A percentile compares a stretch with the other conserved stretches of the same genome.
phyloP scores from a whole-genome alignment of 2,888 invertebrate genomes.

The Odontothrips loti region DNA sequence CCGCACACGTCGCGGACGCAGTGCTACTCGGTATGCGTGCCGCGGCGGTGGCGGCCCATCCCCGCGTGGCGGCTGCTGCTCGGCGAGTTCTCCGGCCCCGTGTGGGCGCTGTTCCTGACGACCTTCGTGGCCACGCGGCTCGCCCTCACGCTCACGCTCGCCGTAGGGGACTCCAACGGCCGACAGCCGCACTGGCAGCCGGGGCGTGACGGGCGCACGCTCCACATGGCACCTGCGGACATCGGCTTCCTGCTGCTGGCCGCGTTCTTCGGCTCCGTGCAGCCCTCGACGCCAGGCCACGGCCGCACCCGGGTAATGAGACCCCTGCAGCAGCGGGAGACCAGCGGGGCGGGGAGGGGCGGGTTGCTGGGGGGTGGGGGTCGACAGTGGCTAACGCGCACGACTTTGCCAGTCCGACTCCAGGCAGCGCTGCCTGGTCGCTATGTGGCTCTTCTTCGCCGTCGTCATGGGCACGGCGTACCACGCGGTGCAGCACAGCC shows the following conservation, averaged over 20 bases:
- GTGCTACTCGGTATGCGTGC: slow-evolving; percentile 1
- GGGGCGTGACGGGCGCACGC: too few species aligned
- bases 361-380: neutral
- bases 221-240: neutral
- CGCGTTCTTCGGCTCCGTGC: neutral
- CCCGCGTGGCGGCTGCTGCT: neutral
- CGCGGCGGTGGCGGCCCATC: neutral
- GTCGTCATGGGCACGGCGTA: neutral
- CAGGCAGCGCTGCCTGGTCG: neutral
- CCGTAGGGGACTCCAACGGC: neutral
- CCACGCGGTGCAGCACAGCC: neutral
- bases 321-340: too few species aligned
- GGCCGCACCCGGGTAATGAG: too few species aligned
- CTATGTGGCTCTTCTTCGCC: slow-evolving; percentile 17
- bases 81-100: neutral
- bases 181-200: too few species aligned
- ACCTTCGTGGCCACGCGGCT: neutral
- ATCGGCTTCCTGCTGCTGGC: slow-evolving; percentile 3
- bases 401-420: neutral
- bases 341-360: too few species aligned
- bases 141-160: neutral
- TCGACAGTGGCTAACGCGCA: neutral
- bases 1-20: neutral
- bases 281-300: neutral
- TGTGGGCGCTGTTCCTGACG: neutral